Percentiles rank a stretch among this genome's conserved stretches.
Conservation (phyloP, 2,113 vertebrate genomes). For the Variabilichromis moorii region DNA sequence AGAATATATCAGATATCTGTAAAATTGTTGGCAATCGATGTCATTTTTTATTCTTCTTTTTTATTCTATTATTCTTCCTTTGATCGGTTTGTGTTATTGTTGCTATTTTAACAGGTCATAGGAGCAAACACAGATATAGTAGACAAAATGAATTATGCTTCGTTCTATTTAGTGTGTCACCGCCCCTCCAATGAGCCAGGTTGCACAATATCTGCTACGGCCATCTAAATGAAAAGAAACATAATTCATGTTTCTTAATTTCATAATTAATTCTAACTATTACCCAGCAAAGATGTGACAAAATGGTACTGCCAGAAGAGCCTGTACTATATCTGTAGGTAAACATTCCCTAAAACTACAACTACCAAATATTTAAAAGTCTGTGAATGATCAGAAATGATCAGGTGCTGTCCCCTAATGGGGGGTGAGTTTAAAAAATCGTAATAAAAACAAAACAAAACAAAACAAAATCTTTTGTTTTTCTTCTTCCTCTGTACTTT, state of each 20-base stretch:
- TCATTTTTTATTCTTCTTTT: neutral
- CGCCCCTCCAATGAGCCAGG: neutral
- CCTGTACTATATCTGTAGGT: neutral
- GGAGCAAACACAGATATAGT: neutral
- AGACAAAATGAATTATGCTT: neutral
- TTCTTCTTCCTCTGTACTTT: neutral
- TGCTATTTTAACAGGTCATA: neutral
- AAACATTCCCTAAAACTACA: neutral
- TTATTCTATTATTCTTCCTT: neutral
- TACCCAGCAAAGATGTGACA: neutral
- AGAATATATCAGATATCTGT: neutral
- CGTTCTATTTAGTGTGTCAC: neutral
- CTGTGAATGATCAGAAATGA: neutral
- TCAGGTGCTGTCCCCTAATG: neutral
- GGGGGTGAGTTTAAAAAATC: neutral
- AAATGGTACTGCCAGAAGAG: neutral
- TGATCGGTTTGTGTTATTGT: neutral
- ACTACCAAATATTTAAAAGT: neutral
- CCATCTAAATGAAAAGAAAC: neutral
- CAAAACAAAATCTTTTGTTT: neutral
- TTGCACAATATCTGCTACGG: neutral
- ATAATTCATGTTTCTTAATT: neutral
- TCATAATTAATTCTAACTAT: neutral
- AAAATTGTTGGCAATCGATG: neutral
- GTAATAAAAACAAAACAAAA: neutral